Evolutionary conservation across 2,113 vertebrate genomes (phyloP).

Genomic region (Calyptommatus sinebrachiatus): DNA sequence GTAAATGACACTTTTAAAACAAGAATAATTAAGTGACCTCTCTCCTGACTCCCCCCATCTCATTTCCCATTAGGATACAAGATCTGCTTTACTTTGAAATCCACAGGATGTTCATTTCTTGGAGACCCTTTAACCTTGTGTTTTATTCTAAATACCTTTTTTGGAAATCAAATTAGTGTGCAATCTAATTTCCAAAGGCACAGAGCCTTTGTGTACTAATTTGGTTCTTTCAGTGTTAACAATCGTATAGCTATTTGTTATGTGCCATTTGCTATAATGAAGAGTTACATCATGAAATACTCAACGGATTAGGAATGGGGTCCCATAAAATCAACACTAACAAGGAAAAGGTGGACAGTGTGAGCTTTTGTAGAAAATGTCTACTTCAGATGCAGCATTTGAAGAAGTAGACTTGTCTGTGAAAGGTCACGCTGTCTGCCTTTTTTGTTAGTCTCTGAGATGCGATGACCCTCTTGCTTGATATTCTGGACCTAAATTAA

Average conservation of each 20-base stretch:
- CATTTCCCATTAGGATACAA: conserved; percentile 56
- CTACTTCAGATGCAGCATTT: no score
- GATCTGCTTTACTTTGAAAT: conserved; percentile 64
- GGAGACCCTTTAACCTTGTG: conserved; percentile 66
- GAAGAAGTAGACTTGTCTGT: no score
- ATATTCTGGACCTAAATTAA: no score
- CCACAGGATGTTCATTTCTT: conserved; percentile 64
- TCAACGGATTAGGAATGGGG: conserved; percentile 4
- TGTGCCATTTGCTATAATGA: conserved; percentile 60
- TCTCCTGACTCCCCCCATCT: neutral
- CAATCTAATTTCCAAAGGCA: conserved; percentile 72
- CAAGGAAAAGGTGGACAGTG: no score
- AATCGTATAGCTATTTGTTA: conserved; percentile 66
- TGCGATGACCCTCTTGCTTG: no score
- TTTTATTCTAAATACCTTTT: conserved; percentile 63
- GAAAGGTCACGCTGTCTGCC: no score
- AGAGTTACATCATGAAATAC: conserved; percentile 27
- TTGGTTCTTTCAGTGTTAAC: conserved; percentile 73
- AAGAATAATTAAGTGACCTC: conserved; percentile 70
- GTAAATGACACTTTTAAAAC: conserved; percentile 66
- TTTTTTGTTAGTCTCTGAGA: no score
- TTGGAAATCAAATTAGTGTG: conserved; percentile 68
- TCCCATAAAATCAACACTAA: no score
- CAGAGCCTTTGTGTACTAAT: conserved; percentile 67
- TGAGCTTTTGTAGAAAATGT: no score